Evolutionary conservation across 2,113 vertebrate genomes (phyloP).

Genomic region (Choloepus hoffmanni): DNA sequence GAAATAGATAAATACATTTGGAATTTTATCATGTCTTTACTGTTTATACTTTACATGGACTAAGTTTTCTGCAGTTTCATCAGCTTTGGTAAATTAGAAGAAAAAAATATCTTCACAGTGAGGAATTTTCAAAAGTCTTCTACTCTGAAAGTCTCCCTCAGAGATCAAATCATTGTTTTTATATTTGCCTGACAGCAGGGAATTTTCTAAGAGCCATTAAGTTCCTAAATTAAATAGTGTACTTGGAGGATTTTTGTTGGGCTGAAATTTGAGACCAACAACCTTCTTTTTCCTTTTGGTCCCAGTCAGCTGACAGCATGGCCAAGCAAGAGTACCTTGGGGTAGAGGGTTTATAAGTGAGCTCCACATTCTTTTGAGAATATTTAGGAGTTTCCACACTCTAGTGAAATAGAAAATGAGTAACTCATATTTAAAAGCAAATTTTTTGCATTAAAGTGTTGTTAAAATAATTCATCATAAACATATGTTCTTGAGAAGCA

Average conservation of each 20-base stretch:
- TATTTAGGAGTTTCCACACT: neutral
- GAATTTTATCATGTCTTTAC: neutral
- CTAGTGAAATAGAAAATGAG: neutral
- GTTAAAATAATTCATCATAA: neutral
- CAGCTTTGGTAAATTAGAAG: neutral
- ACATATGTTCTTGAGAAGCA: neutral
- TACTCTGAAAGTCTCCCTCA: no score
- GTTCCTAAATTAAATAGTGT: neutral
- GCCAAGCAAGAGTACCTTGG: neutral
- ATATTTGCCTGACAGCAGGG: neutral
- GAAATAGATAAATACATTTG: no score
- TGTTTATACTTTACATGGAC: neutral
- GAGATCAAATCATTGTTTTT: neutral
- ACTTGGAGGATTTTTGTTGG: no score
- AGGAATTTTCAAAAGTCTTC: neutral
- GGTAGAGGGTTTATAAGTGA: neutral
- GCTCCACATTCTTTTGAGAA: neutral
- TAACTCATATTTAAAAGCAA: neutral
- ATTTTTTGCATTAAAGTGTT: neutral
- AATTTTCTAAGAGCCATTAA: neutral
- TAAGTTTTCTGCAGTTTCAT: no score
- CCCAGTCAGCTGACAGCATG: no score
- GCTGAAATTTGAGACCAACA: no score
- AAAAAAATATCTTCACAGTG: neutral
- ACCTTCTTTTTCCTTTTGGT: no score